phyloP scores from a whole-genome alignment of 2,888 invertebrate species.

The Cheilosia variabilis region DNA sequence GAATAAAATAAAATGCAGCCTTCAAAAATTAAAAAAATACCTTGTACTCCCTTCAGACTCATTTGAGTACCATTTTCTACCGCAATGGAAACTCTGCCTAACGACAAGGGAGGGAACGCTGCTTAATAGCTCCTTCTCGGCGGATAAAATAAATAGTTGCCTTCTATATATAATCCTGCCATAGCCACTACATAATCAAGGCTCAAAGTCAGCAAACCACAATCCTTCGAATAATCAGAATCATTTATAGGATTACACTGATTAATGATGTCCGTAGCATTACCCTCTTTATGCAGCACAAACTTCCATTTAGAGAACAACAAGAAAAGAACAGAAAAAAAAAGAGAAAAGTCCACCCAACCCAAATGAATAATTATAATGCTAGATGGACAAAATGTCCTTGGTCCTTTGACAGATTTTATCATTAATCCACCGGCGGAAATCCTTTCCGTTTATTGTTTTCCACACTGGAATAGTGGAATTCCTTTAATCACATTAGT shows the following conservation, averaged over 20 bases:
- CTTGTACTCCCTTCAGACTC: no score
- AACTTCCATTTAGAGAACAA: slow-evolving; percentile 12
- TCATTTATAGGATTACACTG: slow-evolving; percentile 68
- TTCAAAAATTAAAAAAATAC: no score
- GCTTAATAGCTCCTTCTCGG: not conserved
- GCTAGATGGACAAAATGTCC: slow-evolving; percentile 68
- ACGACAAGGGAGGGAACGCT: no score
- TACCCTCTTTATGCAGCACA: slow-evolving; percentile 59
- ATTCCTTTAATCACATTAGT: slow-evolving; percentile 75
- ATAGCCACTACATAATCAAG: slow-evolving; percentile 15
- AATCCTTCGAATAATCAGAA: slow-evolving; percentile 51
- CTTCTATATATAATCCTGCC: slow-evolving; percentile 6
- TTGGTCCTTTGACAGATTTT: slow-evolving; percentile 66
- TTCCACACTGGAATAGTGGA: slow-evolving; percentile 60
- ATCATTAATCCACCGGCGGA: slow-evolving; percentile 67
- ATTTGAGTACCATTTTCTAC: no score
- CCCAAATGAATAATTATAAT: slow-evolving; percentile 68
- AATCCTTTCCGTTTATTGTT: slow-evolving; percentile 72
- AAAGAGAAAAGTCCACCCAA: slow-evolving; percentile 5
- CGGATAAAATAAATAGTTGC: slow-evolving; percentile 51
- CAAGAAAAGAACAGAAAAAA: not conserved
- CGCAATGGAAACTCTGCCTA: no score
- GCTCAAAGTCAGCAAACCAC: slow-evolving; percentile 29
- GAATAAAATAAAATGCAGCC: no score
- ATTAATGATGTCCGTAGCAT: slow-evolving; percentile 70